Base-by-base conservation (phyloP, 2,797 vertebrate genomes). In the Leptatherina wallacei region DNA sequence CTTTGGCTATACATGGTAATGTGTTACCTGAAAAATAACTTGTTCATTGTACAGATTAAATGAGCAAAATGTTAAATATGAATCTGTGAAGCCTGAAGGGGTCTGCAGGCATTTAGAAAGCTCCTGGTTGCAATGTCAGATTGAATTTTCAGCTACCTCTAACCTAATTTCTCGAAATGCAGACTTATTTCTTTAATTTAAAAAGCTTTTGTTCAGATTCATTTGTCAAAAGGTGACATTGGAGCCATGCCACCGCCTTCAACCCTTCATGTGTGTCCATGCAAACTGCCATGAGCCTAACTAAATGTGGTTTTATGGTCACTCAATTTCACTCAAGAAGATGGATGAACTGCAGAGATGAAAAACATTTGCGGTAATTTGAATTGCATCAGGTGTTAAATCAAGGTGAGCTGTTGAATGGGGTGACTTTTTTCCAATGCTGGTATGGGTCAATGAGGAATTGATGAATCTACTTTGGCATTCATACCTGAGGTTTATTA, bases 381-480 rank as follows among this genome's bases (percentile, higher is more conserved):
- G 0, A 85, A 76, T 65, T 47, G 73, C 69, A 52, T 60, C 32
- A 40, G 64, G 75, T 81, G 71, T 84, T 75, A 75, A 79, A 78
- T 71, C 56, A 75, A 35, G 56, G 64, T 36, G 73, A 49, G 65
- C 49, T 58, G 71, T 63, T 71, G 74, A 82, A 73, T 58, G 51
- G 35, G 67, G 22, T 75, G 66, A 78, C 44, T 36, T 66, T 77
- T 65, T 24, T 35, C 55, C 57, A n/a, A 56, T 71, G 66, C 58
- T 30, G 6, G 18, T 57, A 64, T 47, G 67, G 80, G 81, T 87
- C 81, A 88, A 82, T 65, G 69, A 74, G 63, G 74, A 71, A 82
- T 80, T 86, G 82, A 84, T 81, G 47, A 82, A 82, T 91, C 64
- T 77, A 70, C 71, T 83, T 72, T 87, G 66, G 76, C 66, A 78